These are phyloP conservation scores for Piprites chloris DNA, from an alignment of 2,113 vertebrate species.

Conservation along the genomic window DNA sequence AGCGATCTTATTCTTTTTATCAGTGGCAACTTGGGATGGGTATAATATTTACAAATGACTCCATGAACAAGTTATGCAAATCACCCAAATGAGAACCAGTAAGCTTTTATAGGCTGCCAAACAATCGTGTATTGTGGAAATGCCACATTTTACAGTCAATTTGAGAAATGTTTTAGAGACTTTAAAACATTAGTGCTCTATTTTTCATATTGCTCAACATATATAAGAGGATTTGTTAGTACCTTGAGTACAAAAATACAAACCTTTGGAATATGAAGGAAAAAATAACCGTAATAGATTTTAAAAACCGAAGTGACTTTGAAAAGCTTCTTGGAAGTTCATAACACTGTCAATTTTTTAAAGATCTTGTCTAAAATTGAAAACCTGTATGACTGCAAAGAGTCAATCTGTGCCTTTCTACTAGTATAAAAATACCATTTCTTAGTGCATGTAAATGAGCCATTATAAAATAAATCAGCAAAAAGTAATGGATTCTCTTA, in stretches of 20 bases:
- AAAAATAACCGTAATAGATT: slow-evolving; percentile 4
- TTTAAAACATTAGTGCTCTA: slow-evolving; percentile 49
- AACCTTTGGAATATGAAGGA: not conserved
- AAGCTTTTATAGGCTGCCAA: slow-evolving; percentile 56
- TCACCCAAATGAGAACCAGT: slow-evolving; percentile 55
- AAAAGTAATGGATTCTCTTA: slow-evolving; percentile 48
- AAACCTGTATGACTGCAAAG: slow-evolving; percentile 25
- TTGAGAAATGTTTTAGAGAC: slow-evolving; percentile 45
- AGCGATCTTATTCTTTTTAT: slow-evolving; percentile 35
- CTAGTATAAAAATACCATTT: slow-evolving; percentile 12
- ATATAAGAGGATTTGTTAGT: not conserved
- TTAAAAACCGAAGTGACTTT: slow-evolving; percentile 47
- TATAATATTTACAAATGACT: slow-evolving; percentile 64
- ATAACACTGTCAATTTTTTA: slow-evolving; percentile 35
- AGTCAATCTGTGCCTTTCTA: slow-evolving; percentile 40
- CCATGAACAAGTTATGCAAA: slow-evolving; percentile 61
- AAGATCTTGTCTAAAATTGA: slow-evolving; percentile 63
- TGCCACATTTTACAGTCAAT: slow-evolving; percentile 61
- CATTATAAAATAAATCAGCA: slow-evolving; percentile 57
- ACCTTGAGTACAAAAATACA: not conserved
- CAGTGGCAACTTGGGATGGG: slow-evolving; percentile 33
- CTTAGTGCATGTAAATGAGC: slow-evolving; percentile 52
- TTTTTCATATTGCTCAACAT: slow-evolving; percentile 40
- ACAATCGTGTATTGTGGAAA: not conserved
- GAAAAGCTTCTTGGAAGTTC: slow-evolving; percentile 46